A percentile compares a stretch with the other conserved stretches of the same genome.
Evolutionary conservation across 2,113 vertebrate genomes (phyloP).

Genomic region (Melierax canorus): DNA sequence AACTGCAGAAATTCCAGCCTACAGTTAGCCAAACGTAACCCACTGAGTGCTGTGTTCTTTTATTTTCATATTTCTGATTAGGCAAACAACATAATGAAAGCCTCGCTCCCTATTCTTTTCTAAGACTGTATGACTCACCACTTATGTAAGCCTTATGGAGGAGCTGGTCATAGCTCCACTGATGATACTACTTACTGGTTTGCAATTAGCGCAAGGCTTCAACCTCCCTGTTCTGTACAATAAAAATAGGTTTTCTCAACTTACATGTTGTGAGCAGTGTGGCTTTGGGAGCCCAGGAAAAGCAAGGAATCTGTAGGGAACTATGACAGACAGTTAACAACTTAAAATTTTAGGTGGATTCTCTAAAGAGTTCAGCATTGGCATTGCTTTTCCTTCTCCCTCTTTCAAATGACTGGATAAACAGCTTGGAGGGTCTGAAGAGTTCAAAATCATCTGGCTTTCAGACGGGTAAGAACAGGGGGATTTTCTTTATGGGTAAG

Average conservation of each 20-base stretch:
- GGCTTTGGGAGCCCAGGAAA: conserved; percentile 11
- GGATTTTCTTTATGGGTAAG: neutral
- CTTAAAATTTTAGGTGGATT: neutral
- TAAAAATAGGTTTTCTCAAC: conserved; percentile 4
- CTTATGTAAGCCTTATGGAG: conserved; percentile 46
- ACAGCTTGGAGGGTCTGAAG: neutral
- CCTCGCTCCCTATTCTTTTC: neutral
- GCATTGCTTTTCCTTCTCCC: neutral
- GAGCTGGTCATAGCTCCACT: conserved; percentile 54
- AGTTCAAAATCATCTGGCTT: neutral
- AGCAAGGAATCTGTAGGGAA: neutral
- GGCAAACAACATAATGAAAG: conserved; percentile 60
- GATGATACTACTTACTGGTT: conserved; percentile 6
- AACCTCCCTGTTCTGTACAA: neutral
- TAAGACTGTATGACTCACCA: conserved; percentile 54
- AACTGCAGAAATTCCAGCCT: conserved; percentile 35
- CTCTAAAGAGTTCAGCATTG: neutral
- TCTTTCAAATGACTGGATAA: neutral
- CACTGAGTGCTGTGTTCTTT: conserved; percentile 68
- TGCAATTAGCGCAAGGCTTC: conserved; percentile 21
- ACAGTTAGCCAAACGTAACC: conserved; percentile 53
- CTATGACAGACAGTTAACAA: neutral
- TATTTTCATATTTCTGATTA: conserved; percentile 59
- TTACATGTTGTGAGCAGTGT: neutral
- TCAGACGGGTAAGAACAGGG: neutral